Evolutionary conservation across 2,113 vertebrate genomes (phyloP).

Genomic region (Silurus glanis): DNA sequence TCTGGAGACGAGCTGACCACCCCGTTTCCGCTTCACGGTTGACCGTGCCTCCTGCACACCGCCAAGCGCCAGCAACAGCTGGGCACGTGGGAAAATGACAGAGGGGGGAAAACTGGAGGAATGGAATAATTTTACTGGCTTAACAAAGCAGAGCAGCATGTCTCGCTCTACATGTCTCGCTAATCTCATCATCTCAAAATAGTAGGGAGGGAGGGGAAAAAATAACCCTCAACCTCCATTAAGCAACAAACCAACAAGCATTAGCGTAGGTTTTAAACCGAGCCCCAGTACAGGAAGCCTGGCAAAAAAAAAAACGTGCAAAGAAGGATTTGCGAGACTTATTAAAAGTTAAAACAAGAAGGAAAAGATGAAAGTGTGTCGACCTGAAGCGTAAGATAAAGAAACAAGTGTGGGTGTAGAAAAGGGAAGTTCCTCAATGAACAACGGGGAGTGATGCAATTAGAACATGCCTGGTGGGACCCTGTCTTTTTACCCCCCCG

Average conservation of each 20-base stretch:
- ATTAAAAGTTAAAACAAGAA: not conserved
- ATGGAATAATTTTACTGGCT: conserved; percentile 50
- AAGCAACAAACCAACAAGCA: conserved; percentile 19
- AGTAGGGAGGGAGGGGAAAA: not conserved
- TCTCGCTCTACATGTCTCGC: conserved; percentile 21
- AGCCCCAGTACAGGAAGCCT: not conserved
- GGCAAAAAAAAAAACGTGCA: not conserved
- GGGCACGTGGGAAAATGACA: conserved; percentile 41
- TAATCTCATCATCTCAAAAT: conserved; percentile 48
- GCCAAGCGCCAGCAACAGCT: conserved; percentile 51
- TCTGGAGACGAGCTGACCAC: conserved; percentile 43
- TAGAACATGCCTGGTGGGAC: conserved; percentile 65
- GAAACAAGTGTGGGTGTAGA: conserved; percentile 14
- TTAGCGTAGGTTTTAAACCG: not conserved
- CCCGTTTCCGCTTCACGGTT: conserved; percentile 59
- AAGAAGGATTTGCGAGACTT: not conserved
- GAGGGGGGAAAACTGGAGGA: conserved; percentile 28
- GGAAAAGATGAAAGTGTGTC: conserved; percentile 16
- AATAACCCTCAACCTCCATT: not conserved
- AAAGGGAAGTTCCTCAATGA: conserved; percentile 44
- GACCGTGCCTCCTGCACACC: conserved; percentile 48
- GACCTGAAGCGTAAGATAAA: not conserved
- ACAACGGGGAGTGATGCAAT: conserved; percentile 57
- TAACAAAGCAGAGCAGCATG: conserved; percentile 44
- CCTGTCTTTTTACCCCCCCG: conserved; percentile 39